These are phyloP conservation scores for Prunella himalayana DNA, from an alignment of 2,113 vertebrate genomes.

Conservation along the genomic window DNA sequence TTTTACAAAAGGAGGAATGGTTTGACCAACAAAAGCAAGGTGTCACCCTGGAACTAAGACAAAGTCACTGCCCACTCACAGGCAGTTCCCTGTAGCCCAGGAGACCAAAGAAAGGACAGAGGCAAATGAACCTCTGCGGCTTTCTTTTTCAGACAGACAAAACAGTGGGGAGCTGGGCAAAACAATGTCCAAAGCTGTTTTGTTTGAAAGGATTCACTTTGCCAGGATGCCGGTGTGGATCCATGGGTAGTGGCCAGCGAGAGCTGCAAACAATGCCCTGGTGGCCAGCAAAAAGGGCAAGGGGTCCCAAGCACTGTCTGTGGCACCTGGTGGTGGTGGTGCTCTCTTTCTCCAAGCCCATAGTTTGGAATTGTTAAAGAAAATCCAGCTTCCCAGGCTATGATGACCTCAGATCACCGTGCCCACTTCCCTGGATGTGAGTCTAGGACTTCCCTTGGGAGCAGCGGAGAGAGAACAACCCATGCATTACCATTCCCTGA, in stretches of 20 bases:
- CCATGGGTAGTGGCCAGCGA: fast-evolving
- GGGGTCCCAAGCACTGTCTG: background rate
- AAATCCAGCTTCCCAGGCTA: no score
- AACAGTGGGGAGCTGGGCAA: background rate
- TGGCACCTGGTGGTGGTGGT: background rate
- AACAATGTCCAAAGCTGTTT: background rate
- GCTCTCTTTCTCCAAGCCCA: background rate
- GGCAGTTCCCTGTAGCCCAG: background rate
- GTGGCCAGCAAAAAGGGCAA: fast-evolving
- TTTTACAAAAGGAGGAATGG: background rate
- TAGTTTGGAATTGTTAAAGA: background rate
- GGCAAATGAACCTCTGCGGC: background rate
- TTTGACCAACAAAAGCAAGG: background rate
- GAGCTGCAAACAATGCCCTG: background rate
- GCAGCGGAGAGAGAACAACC: fast-evolving
- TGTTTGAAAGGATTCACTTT: background rate
- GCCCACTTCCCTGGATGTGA: no score
- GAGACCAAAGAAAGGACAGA: background rate
- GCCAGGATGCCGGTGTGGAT: fast-evolving
- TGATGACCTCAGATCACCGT: fast-evolving
- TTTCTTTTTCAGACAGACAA: background rate
- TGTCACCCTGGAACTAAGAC: background rate
- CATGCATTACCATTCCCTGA: background rate
- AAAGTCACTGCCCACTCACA: no score
- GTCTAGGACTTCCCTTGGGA: fast-evolving